Base-by-base conservation (phyloP, 2,797 vertebrate species). In the Catostomus latipinnis region DNA sequence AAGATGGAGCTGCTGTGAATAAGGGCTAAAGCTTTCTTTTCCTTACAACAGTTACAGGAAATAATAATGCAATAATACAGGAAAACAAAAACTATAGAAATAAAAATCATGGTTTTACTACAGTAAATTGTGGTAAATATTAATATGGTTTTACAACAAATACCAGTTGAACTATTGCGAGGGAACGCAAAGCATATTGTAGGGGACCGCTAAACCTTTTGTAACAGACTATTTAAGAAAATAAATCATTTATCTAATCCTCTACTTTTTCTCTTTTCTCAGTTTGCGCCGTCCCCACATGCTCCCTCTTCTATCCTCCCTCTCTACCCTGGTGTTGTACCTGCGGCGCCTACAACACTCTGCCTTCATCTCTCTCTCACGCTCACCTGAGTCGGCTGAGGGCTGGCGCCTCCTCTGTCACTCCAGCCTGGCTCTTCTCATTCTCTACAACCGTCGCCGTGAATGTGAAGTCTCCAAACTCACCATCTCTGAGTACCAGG, bases 401-500 rank as follows among this genome's bases (percentile, higher is more conserved):
- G 93, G 93, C 61, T 95, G 94, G 94, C 93, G 94, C 61, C 93
- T 94, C 4, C 92, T 95, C 34, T 95, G 94, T 86, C 93, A 95
- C 86, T 94, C 93, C 84, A 94, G 93, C 86, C 86, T 95, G 81
- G 93, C 93, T 0, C 93, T 94, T 18, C 92, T 95, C 67, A 95
- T 95, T 85, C 88, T 95, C 16, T 95, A 94, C 86, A 95, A 95
- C 86, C 91, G 94, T 0, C 87, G 94, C 0, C 93, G 94, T 0
- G 94, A 95, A 86, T 94, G 93, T 9, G 94, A 95, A 86, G 94
- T 94, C 63, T 94, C 94, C 82, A 95, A 95, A 88, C 88, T 95
- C 60, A 91, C 90, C 57, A 92, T 95, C 13, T 75, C 84, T 0
- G 93, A 95, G 74, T 95, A 94, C 67, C 89, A 85, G 0, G 76